A percentile compares a stretch with the other conserved stretches of the same genome.
phyloP scores from a whole-genome alignment of 2,113 vertebrate species.

The Thymallus thymallus region DNA sequence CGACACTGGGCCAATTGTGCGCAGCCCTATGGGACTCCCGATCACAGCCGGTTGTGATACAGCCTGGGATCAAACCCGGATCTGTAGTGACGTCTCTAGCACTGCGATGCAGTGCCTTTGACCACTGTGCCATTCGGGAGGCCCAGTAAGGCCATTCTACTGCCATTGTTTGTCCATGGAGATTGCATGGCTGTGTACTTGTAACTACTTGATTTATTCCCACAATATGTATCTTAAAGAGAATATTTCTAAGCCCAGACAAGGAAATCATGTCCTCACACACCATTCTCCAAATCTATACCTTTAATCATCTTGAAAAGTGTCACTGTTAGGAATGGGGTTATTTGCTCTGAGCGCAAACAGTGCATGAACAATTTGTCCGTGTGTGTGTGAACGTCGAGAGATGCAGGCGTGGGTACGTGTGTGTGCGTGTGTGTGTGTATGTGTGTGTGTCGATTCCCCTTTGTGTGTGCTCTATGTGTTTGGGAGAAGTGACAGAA shows the following conservation, averaged over 20 bases:
- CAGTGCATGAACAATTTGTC: constrained; percentile 16
- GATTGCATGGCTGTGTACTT: no score
- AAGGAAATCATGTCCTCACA: constrained; percentile 19
- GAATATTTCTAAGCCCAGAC: constrained; percentile 7
- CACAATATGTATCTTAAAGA: neutral
- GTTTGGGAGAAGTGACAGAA: neutral
- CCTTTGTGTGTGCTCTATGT: neutral
- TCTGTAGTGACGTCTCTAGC: no score
- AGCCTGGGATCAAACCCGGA: no score
- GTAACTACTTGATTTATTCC: constrained; percentile 3
- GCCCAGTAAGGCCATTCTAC: no score
- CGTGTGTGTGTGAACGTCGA: constrained; percentile 11
- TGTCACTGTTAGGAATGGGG: constrained; percentile 7
- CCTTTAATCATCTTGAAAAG: constrained; percentile 6
- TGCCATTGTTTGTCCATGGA: no score
- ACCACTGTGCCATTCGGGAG: no score
- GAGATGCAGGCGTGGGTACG: neutral
- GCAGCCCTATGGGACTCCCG: no score
- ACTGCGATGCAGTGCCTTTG: no score
- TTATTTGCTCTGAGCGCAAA: constrained; percentile 20
- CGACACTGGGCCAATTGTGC: no score
- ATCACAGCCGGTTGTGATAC: no score
- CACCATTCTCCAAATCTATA: neutral
- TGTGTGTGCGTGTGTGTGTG: neutral
- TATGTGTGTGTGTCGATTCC: neutral